Evolutionary conservation across 2,797 vertebrate genomes (phyloP).

Genomic region (Chanos chanos): DNA sequence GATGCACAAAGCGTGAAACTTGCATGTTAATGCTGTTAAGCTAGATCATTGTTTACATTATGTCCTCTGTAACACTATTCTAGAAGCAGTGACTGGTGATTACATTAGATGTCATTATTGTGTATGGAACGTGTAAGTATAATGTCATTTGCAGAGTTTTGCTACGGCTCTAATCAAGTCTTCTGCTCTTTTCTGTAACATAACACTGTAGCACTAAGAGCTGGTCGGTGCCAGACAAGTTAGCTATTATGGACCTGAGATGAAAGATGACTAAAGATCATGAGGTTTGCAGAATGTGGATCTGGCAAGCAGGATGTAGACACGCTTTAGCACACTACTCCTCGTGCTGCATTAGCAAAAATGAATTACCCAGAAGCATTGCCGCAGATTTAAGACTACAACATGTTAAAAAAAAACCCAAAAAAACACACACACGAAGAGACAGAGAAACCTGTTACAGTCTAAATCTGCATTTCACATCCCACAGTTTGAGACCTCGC

Average conservation of each 20-base stretch:
- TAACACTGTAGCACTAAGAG: neutral
- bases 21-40: too few relatives aligned
- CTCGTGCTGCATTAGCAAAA: constrained; percentile 42
- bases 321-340: constrained; percentile 19
- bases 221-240: constrained; percentile 5
- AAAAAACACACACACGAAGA: too few relatives aligned
- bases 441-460: too few relatives aligned
- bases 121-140: too few relatives aligned
- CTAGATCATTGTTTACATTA: too few relatives aligned
- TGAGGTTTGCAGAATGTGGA: constrained; percentile 35
- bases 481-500: neutral
- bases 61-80: too few relatives aligned
- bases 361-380: constrained; percentile 28
- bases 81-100: too few relatives aligned
- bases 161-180: neutral
- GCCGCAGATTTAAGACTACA: constrained; percentile 21
- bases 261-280: constrained; percentile 38
- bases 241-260: constrained; percentile 26
- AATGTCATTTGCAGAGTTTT: too few relatives aligned
- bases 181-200: neutral
- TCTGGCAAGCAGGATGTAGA: constrained; percentile 33
- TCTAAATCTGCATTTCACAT: neutral
- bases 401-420: constrained; percentile 33
- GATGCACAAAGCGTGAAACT: too few relatives aligned
- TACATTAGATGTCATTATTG: too few relatives aligned